Base-by-base conservation (phyloP, 1,140 invertebrate genomes). In the Marisa cornuarietis region DNA sequence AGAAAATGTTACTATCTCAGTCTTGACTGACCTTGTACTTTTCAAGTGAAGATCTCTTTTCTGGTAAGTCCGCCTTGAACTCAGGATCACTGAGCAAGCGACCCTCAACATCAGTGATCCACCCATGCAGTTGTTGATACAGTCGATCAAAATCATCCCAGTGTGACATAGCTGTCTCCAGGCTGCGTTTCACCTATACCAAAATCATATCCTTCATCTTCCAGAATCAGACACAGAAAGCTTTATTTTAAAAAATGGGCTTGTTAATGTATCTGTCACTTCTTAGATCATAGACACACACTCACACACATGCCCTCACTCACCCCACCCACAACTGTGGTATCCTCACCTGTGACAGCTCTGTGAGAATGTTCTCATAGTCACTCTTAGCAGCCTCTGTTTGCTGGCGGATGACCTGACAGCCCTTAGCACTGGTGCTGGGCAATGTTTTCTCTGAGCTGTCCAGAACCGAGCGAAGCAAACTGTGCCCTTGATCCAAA, bases 91-190 rank as follows among this genome's bases (percentile, higher is more conserved):
- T 93, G 66, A 95, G 93, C 71, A 97, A 95, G 16, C 95, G 94
- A 83, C 95, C 94, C 89, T 96, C 95, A 51, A 96, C 95, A 84
- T 96, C 94, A 83, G 96, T 95, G 78, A 98, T 96, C 97, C 97
- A 98, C 71, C 93, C 92, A 80, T 94, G 93, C 31, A 96, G 94
- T 85, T 96, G 96, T 7, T 93, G 92, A 81, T 96, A 93, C 88
- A 95, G 95, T 26, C 93, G 92, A 80, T 96, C 94, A 88, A 90
- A 89, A 71, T 90, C 88, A 52, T 85, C 85, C 88, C 88, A 89
- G 65, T 88, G 85, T 49, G 84, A 95, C 22, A 89, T 81, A n/a
- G 86, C 85, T 18, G 85, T 81, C 74, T 90, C 88, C n/a, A 90
- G 82, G 26, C 81, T 85, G 22, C 85, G 82, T 76, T 90, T 90